Conservation (phyloP, 2,797 vertebrate genomes). For the Sebastes diploproa region DNA sequence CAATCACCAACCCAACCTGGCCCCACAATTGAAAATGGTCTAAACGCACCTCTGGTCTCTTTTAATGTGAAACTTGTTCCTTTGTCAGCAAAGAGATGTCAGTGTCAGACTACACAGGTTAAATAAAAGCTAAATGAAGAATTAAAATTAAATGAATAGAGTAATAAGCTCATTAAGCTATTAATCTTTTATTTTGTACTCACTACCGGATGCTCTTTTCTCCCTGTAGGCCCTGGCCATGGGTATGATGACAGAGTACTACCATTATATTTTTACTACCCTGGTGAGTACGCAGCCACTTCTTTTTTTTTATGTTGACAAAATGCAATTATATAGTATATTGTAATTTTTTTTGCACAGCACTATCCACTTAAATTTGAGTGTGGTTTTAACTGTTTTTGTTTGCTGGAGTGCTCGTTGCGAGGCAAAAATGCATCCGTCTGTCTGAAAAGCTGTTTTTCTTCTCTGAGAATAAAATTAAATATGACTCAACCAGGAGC, state of each 20-base stretch:
- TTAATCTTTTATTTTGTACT: constrained; percentile 26
- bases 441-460: constrained; percentile 30
- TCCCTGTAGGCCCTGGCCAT: constrained; percentile 91
- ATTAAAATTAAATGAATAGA: background rate
- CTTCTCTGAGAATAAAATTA: constrained; percentile 36
- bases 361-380: background rate
- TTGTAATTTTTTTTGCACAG: constrained; percentile 2
- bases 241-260: constrained; percentile 99
- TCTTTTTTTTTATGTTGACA: constrained; percentile 9
- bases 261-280: constrained; percentile 98
- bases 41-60: background rate
- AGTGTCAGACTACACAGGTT: background rate
- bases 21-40: no score
- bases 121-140: constrained; percentile 28
- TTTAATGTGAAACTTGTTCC: background rate
- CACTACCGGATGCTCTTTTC: constrained; percentile 30
- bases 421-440: constrained; percentile 16
- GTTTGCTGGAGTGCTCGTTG: constrained; percentile 8
- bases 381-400: constrained; percentile 1
- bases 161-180: constrained; percentile 16
- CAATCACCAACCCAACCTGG: background rate
- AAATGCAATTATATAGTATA: background rate
- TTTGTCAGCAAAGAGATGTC: background rate
- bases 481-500: constrained; percentile 24
- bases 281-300: constrained; percentile 86